Evolutionary conservation across 2,888 invertebrate genomes (phyloP), one percentile per base, ranked within the genome.

Genomic region (Xestia rhomboidea): DNA sequence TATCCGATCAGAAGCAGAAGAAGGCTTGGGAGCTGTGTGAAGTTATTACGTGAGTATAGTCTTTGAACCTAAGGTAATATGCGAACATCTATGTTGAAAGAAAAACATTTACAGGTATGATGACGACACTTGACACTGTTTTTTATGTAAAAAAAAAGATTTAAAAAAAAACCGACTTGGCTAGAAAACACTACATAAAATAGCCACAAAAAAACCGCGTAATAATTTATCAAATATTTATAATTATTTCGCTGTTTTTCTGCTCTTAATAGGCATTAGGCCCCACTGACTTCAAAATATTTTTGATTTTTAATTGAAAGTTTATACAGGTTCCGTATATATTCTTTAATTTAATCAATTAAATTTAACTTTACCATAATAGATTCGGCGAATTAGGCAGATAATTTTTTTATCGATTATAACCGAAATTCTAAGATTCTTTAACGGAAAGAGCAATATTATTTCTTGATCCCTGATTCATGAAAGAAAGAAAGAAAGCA

Each of bases 11-110:
- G 60, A 91, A 97, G 72, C 98, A 98, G 93, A 96, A 97, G 78
- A 94, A 97, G 76, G 98, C 98, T 0, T 97, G 97, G 97, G 96
- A 97, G 62, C 97, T 98, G 81, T 98, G 98, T 88, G 97, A 97
- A 75, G 96, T 97, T 71, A 97, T 98, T 77, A 97, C 97, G 97
- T 98, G 90, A 96, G 97, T 95, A 70, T n/a, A 8, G 30, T 10
- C 8, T 7, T 60, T 46, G 7, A 46, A 46, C 6, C 46, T 6
- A 46, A 15, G 54, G 27, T n/a, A 49, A 24, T 8, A 49, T 24
- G 24, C 49, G 49, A 21, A 51, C 21, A 21, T 49, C 49, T 49
- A 49, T 24, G 54, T n/a, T 13, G 11, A 54, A 5, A n/a, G 1
- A 13, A 54, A 13, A 13, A n/a, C n/a, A 13, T 54, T 13, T n/a